Evolutionary conservation across 2,113 vertebrate species (phyloP).

Genomic region (Phaethon lepturus): DNA sequence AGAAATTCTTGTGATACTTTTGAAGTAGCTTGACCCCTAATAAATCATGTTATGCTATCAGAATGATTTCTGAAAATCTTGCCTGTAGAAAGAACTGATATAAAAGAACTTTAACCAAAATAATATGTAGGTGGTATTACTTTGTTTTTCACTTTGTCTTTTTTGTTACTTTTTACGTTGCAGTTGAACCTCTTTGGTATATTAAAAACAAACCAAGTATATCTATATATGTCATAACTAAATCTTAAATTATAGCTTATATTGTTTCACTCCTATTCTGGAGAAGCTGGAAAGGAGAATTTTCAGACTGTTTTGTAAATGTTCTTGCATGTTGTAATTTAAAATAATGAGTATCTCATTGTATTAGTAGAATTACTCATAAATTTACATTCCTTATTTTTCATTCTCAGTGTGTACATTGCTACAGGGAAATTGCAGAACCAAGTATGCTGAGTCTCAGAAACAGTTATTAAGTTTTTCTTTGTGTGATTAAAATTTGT

Average conservation of each 20-base stretch:
- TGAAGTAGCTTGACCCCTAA: background rate
- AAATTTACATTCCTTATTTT: slow-evolving; percentile 8
- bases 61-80: background rate
- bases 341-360: slow-evolving; percentile 30
- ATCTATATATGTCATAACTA: background rate
- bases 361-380: background rate
- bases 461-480: background rate
- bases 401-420: background rate
- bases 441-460: background rate
- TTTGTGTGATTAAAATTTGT: slow-evolving; percentile 5
- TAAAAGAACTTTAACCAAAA: background rate
- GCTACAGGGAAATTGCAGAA: slow-evolving; percentile 13
- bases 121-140: background rate
- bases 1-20: background rate
- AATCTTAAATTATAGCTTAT: background rate
- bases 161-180: background rate
- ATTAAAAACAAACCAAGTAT: background rate
- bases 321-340: slow-evolving; percentile 8
- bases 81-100: background rate
- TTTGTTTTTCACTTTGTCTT: background rate
- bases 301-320: background rate
- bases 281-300: background rate
- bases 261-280: background rate
- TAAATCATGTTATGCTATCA: background rate
- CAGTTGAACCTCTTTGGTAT: background rate